Conservation (phyloP, 1,140 invertebrate species). For the Dinoponera quadriceps region DNA sequence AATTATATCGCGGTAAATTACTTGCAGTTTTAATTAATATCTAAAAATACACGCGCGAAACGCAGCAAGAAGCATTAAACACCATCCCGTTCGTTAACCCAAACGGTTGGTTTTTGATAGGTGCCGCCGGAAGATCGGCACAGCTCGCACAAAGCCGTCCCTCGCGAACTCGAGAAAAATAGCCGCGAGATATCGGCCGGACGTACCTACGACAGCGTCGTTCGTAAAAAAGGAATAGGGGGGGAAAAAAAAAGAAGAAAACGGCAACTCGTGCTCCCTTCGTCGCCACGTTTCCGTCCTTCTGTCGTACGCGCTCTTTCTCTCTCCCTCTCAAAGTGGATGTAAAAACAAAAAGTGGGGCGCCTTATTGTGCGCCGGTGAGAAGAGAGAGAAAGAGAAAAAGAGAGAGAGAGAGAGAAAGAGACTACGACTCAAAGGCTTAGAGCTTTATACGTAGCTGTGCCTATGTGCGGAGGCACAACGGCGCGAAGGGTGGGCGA, state of each 20-base stretch:
- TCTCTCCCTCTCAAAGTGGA: constrained; percentile 65
- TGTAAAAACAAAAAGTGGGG: constrained; percentile 81
- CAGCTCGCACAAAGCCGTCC: background rate
- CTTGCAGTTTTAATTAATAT: no score
- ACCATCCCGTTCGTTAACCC: no score
- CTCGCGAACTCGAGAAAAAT: background rate
- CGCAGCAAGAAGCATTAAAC: no score
- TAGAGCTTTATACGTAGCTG: constrained; percentile 83
- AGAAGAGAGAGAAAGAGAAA: constrained; percentile 29
- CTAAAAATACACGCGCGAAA: no score
- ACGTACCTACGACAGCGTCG: constrained; percentile 4
- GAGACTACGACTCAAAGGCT: constrained; percentile 85
- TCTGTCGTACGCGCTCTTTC: background rate
- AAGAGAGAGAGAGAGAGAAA: no score
- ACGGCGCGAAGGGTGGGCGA: constrained; percentile 69
- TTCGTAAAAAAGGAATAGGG: constrained; percentile 36
- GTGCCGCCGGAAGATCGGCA: background rate
- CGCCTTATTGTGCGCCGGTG: constrained; percentile 85
- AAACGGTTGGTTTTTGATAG: background rate
- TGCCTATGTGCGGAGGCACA: constrained; percentile 77
- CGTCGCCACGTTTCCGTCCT: constrained; percentile 9
- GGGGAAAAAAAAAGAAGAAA: background rate
- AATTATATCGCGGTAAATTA: no score
- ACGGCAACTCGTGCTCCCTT: background rate
- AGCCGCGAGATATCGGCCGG: constrained; percentile 8